phyloP scores from a whole-genome alignment of 92 coral and sea anemone species.

The Epizoanthus scotinus region DNA sequence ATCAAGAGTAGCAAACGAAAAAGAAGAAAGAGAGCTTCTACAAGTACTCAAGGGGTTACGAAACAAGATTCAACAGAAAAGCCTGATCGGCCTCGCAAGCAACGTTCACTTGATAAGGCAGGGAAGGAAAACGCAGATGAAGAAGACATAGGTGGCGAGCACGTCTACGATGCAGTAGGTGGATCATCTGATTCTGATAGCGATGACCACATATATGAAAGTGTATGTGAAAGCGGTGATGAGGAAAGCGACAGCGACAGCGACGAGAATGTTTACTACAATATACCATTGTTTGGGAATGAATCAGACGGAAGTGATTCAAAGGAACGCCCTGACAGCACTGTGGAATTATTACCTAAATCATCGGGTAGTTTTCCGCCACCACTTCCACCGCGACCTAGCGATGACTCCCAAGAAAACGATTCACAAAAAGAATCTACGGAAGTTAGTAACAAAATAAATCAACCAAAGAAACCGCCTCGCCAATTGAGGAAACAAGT shows the following conservation, averaged over 20 bases:
- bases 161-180: conserved; percentile 26
- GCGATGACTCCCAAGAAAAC: conserved; percentile 16
- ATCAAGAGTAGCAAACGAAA: background rate
- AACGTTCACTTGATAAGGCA: background rate
- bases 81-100: background rate
- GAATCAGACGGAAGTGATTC: background rate
- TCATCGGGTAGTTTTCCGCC: conserved; percentile 10
- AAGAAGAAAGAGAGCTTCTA: conserved; percentile 1
- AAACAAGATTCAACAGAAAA: conserved; percentile 25
- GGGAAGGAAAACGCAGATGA: conserved; percentile 4
- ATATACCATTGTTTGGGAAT: background rate
- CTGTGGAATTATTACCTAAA: background rate
- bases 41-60: background rate
- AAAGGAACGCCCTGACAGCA: background rate
- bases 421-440: conserved; percentile 4
- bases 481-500: conserved; percentile 5
- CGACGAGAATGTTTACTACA: conserved; percentile 16
- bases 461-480: conserved; percentile 15
- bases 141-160: conserved; percentile 34
- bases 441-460: background rate
- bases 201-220: conserved; percentile 32
- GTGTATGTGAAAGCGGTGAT: conserved; percentile 35
- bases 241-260: conserved; percentile 18
- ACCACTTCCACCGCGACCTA: conserved; percentile 24
- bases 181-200: conserved; percentile 9